Evolutionary conservation across 1,140 invertebrate genomes (phyloP), one percentile per base, ranked within the genome.

Genomic region (Drepana arcuata): DNA sequence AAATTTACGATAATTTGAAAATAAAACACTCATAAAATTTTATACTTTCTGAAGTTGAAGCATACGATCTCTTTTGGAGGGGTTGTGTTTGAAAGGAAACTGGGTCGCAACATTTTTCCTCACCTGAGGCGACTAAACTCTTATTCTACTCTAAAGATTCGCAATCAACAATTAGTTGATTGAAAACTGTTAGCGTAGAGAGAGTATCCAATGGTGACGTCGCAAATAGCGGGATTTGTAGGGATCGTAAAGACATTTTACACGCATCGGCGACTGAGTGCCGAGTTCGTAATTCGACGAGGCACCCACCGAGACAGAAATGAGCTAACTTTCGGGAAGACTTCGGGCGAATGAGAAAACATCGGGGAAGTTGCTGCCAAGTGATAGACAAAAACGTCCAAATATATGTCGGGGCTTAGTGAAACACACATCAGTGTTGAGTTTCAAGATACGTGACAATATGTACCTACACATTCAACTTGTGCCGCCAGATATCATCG

Each of bases 131-230:
- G 40, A 34, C 30, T n/a, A 49, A 48, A 63, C 45, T 41, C 55
- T 45, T 23, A 48, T 41, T 58, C 44, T 29, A 33, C 25, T 48
- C 23, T 39, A 55, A 74, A 75, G 52, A 74, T 67, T 70, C 62
- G 51, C 56, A 72, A 75, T 75, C 65, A 73, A 45, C 61, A 65
- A 77, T 72, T 69, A 65, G 58, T 74, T 72, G 65, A 74, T 77
- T 68, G 58, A 69, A 69, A 69, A 73, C 52, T 41, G 32, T 29
- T 34, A 46, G 37, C 31, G 28, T 26, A 32, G 15, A 16, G 21
- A 13, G 33, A 34, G 37, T 23, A 29, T 26, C 24, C 10, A 10
- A 10, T 16, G 21, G 18, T 14, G 23, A 14, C 30, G 34, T 39
- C 40, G 52, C 34, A 62, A 44, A 55, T 61, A 45, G 36, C 57